Evolutionary conservation across 1,140 invertebrate species (phyloP).

Genomic region (Sweltsa coloradensis): DNA sequence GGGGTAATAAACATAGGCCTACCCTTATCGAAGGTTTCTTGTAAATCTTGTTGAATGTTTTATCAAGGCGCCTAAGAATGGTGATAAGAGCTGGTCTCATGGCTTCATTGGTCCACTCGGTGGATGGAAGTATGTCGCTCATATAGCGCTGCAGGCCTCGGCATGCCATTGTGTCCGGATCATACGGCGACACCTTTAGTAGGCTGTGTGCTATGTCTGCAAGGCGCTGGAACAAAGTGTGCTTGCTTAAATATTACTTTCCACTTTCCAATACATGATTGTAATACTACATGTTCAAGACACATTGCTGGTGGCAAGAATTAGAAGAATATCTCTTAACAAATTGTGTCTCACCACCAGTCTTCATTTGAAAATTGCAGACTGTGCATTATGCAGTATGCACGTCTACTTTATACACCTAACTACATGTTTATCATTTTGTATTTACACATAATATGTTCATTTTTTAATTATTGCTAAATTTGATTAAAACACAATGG

Average conservation of each 20-base stretch:
- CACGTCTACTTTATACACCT: too few species aligned
- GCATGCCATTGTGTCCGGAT: slow-evolving; percentile 90
- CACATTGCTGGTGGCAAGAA: neutral
- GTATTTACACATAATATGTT: too few species aligned
- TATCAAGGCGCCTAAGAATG: slow-evolving; percentile 85
- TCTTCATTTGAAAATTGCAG: too few species aligned
- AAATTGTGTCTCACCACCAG: too few species aligned
- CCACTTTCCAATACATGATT: neutral
- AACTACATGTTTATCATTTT: too few species aligned
- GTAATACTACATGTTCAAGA: neutral
- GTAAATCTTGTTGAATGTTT: slow-evolving; percentile 94
- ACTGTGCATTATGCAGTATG: too few species aligned
- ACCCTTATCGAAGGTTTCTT: slow-evolving; percentile 85
- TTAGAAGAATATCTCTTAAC: too few species aligned
- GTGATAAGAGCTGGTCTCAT: slow-evolving; percentile 83
- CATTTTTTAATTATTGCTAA: too few species aligned
- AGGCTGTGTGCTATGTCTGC: slow-evolving; percentile 94
- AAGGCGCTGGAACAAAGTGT: slow-evolving; percentile 52
- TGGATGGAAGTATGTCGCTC: slow-evolving; percentile 84
- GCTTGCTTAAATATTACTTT: neutral
- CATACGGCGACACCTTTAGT: slow-evolving; percentile 94
- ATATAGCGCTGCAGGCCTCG: slow-evolving; percentile 86
- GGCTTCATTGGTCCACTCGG: slow-evolving; percentile 93
- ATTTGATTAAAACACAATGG: too few species aligned
- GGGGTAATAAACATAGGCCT: too few species aligned